Base-by-base conservation (phyloP, 2,113 vertebrate genomes). In the Vidua chalybeata region DNA sequence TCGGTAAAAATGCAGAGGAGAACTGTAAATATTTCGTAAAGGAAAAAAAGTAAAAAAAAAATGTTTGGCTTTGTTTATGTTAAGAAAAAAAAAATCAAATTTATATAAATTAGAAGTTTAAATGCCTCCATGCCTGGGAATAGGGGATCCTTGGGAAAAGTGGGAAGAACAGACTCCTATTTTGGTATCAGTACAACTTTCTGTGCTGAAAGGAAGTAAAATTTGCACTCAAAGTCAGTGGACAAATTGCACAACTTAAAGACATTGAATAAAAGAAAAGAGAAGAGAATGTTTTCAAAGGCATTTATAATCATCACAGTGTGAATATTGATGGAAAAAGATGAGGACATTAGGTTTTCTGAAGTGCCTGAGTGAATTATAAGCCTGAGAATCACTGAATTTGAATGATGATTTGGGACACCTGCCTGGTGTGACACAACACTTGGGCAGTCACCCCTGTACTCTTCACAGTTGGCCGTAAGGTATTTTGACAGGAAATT, bases 41-140 rank as follows among this genome's bases (percentile, higher is more conserved):
- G 4, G 17, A 30, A 81, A 46, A 94, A 49, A 74, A 6, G 3
- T 5, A 0, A 37, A 64, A 35, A 37, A 64, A n/a, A 13, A 16
- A 3, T 2, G 7, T 3, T n/a, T 46, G 2, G 1, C 1, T 49
- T 85, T 41, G 27, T n/a, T 56, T 9, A 43, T 54, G 10, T 35
- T 58, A 87, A 82, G n/a, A 27, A 87, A 93, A 88, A 88, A 26
- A 21, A 21, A 8, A 35, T 15, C 10, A 58, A 76, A 55, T 30
- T 54, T 11, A 46, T 58, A 24, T 54, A 51, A 93, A 20, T 41
- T 24, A 85, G 26, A 93, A 54, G 4, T 87, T 73, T 45, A 73
- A 85, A 62, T 61, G 20, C 6, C 33, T 73, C 20, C 49, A 33
- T 49, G 31, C 14, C 23, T 76, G 21, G 10, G 28, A 85, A 9